Percentiles rank a stretch among this genome's conserved stretches.
Conservation (phyloP, 35 echinoderm and acorn worm species). For the Acanthaster planci region DNA sequence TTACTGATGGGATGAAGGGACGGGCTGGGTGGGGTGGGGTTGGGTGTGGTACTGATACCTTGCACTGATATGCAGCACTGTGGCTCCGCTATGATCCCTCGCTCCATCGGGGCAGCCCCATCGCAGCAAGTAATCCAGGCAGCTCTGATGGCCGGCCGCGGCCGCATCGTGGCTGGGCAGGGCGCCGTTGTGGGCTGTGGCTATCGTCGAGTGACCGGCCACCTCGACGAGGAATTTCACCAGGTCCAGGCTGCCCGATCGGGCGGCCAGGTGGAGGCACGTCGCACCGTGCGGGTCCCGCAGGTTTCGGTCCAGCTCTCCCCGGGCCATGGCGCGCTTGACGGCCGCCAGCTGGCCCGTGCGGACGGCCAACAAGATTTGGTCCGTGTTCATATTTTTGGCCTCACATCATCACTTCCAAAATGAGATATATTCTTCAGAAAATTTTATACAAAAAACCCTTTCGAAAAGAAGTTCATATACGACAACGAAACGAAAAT, state of each 20-base stretch:
- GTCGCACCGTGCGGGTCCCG: conserved; percentile 42
- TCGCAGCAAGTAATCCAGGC: conserved; percentile 40
- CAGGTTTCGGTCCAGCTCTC: conserved; percentile 7
- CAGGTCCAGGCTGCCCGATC: conserved; percentile 30
- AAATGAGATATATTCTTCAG: neutral
- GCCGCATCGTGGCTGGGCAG: conserved; percentile 41
- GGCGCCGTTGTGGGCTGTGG: conserved; percentile 35
- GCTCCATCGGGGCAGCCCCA: conserved; percentile 33
- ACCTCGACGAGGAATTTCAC: conserved; percentile 33
- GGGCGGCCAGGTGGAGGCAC: conserved; percentile 41
- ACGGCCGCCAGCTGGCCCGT: conserved; percentile 29
- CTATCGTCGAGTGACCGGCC: conserved; percentile 18
- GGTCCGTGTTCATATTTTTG: conserved; percentile 12
- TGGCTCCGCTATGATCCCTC: conserved; percentile 32
- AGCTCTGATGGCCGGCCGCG: conserved; percentile 23
- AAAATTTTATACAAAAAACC: neutral
- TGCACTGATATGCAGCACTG: conserved; percentile 36
- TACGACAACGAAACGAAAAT: too few relatives aligned
- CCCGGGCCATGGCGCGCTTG: conserved; percentile 6
- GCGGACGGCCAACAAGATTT: conserved; percentile 33
- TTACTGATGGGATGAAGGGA: too few relatives aligned
- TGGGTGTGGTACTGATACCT: neutral
- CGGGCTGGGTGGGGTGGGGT: too few relatives aligned
- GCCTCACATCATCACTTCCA: neutral
- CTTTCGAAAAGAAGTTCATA: too few relatives aligned